These are phyloP conservation scores for Amphipyra berbera DNA, from an alignment of 2,888 invertebrate species.

Conservation along the genomic window DNA sequence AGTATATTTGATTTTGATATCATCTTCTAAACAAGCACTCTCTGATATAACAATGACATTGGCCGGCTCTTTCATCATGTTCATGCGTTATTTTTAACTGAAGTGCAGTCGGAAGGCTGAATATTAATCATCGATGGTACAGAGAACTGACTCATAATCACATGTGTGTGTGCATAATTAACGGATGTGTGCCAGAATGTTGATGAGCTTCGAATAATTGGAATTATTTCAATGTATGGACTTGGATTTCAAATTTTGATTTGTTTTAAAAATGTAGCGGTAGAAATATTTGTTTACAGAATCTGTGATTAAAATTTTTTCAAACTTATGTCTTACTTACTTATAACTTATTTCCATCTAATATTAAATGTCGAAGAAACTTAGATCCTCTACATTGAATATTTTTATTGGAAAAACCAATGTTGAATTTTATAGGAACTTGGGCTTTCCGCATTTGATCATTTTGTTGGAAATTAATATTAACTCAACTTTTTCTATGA, in stretches of 20 bases:
- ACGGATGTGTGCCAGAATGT: slow-evolving; percentile 45
- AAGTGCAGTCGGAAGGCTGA: slow-evolving; percentile 54
- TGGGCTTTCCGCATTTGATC: too few relatives aligned
- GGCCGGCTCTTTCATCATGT: slow-evolving; percentile 50
- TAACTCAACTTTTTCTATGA: too few relatives aligned
- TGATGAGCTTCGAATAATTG: slow-evolving; percentile 41
- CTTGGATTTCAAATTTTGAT: slow-evolving; percentile 1
- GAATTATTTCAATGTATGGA: slow-evolving; percentile 11
- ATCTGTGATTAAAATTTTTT: too few relatives aligned
- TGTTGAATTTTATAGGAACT: too few relatives aligned
- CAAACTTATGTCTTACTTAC: too few relatives aligned
- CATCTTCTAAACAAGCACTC: slow-evolving; percentile 24
- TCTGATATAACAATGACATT: slow-evolving; percentile 55
- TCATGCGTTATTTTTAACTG: slow-evolving; percentile 57
- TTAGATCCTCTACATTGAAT: too few relatives aligned
- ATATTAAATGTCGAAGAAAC: too few relatives aligned
- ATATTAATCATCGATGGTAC: slow-evolving; percentile 54
- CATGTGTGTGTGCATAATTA: slow-evolving; percentile 45
- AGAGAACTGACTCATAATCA: slow-evolving; percentile 52
- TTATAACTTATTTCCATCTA: too few relatives aligned
- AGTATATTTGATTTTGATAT: slow-evolving; percentile 30
- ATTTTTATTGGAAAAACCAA: too few relatives aligned
- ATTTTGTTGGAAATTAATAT: too few relatives aligned
- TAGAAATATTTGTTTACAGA: too few relatives aligned
- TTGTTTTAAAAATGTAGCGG: background rate